A percentile compares a stretch with the other conserved stretches of the same genome.
Evolutionary conservation across 2,888 invertebrate species (phyloP).

Genomic region (Holacanthella duospinosa): DNA sequence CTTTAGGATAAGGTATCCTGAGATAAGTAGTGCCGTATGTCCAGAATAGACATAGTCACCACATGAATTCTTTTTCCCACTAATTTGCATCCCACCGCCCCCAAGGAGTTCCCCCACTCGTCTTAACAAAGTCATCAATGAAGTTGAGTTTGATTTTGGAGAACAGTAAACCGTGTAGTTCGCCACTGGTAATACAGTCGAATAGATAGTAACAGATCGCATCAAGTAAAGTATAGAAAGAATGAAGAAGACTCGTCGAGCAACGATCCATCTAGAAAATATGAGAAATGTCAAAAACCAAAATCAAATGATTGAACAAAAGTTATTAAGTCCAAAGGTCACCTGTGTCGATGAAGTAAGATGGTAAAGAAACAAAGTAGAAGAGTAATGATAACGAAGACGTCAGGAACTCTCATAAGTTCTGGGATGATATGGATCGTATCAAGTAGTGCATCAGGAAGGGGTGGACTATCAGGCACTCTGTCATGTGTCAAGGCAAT

Average conservation of each 20-base stretch:
- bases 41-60: constrained; percentile 48
- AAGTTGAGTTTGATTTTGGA: constrained; percentile 40
- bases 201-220: constrained; percentile 42
- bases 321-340: constrained; percentile 7
- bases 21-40: constrained; percentile 44
- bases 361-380: constrained; percentile 40
- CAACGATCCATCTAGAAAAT: constrained; percentile 40
- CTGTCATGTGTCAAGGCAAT: constrained; percentile 44
- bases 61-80: constrained; percentile 43
- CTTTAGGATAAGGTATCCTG: constrained; percentile 41
- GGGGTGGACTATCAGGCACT: constrained; percentile 42
- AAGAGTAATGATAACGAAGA: constrained; percentile 42
- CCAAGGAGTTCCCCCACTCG: constrained; percentile 41
- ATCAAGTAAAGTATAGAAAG: constrained; percentile 41
- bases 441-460: constrained; percentile 45
- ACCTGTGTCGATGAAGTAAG: constrained; percentile 42
- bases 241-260: constrained; percentile 41
- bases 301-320: neutral
- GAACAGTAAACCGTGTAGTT: constrained; percentile 43
- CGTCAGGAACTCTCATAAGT: constrained; percentile 43
- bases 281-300: too few species aligned
- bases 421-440: constrained; percentile 41
- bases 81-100: constrained; percentile 43
- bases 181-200: constrained; percentile 44
- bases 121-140: constrained; percentile 26